Evolutionary conservation across 2,797 vertebrate species (phyloP), one percentile per base, ranked within the genome.

Genomic region (Argyrosomus regius): DNA sequence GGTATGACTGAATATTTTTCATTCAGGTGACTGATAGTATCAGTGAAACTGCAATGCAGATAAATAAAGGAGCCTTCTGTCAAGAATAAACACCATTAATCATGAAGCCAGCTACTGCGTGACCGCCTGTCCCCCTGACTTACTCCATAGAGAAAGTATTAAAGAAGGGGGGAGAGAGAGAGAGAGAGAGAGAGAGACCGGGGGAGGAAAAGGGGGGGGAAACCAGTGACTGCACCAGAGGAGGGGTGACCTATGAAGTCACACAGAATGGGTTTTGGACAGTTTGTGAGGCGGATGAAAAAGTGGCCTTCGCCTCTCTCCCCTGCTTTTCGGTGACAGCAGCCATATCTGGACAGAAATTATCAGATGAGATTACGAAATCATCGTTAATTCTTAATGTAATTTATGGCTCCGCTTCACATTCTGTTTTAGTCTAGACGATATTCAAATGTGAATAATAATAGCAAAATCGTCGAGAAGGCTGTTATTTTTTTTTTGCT

Each of bases 61-160:
- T 99, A 99, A 99, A 99, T 99, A 99, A 98, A 98, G 97, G 96
- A 97, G 97, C 96, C 96, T 97, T 97, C 97, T 97, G 97, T 99
- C 98, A 99, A 98, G 97, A 98, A 98, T 99, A 99, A 99, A 99
- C 98, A 99, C 97, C 98, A 99, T 99, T 99, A 99, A 99, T 99
- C 98, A 99, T 98, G 96, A 96, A 97, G 96, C 95, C 95, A 91
- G 95, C 92, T 91, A 94, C 91, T 84, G 92, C 95, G 93, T 95
- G 96, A 96, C 96, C 95, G 95, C 93, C 95, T 96, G 94, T 91
- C 96, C 96, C 91, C 94, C 91, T 88, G 94, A 95, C 93, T 94
- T 94, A 94, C 92, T 95, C 93, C 93, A 94, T 94, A 94, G 95
- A 93, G 92, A 56, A 88, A 92, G 91, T 90, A 89, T 92, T 91